These are phyloP conservation scores for Xiphophorus hellerii DNA, from an alignment of 2,113 vertebrate genomes.

Conservation along the genomic window DNA sequence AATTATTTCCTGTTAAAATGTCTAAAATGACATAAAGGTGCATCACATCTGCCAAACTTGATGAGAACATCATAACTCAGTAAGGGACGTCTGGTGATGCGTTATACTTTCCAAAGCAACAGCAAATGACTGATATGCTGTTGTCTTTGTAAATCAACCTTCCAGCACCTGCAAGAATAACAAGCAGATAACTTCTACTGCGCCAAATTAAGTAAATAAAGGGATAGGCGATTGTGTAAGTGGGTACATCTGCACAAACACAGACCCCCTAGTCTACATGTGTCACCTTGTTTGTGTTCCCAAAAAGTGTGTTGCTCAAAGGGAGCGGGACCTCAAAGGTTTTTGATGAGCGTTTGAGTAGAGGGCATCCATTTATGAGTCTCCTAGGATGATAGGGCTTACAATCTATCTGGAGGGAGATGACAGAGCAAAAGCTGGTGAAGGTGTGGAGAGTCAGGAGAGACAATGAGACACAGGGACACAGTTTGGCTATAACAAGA, in stretches of 20 bases:
- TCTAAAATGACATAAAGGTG: too few relatives aligned
- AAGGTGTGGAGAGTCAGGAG: conserved; percentile 45
- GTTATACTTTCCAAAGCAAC: background rate
- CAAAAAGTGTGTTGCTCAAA: conserved; percentile 66
- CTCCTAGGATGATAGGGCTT: conserved; percentile 76
- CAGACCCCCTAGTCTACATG: conserved; percentile 31
- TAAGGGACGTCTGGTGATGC: background rate
- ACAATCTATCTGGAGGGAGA: conserved; percentile 76
- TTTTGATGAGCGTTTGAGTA: conserved; percentile 84
- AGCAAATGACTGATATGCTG: background rate
- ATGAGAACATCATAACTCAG: too few relatives aligned
- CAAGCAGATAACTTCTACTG: conserved; percentile 15
- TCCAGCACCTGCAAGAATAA: background rate
- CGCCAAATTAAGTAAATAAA: background rate
- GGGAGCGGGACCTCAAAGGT: conserved; percentile 79
- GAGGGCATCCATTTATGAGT: conserved; percentile 78
- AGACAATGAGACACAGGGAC: conserved; percentile 48
- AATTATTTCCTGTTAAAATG: too few relatives aligned
- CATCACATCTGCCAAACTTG: too few relatives aligned
- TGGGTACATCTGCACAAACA: conserved; percentile 24
- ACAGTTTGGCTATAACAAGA: conserved; percentile 28
- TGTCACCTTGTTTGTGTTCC: conserved; percentile 48
- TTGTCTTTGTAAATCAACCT: background rate
- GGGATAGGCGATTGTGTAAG: background rate
- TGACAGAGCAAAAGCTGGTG: conserved; percentile 56